Base-by-base conservation (phyloP, 2,113 vertebrate genomes). In the Chiloscyllium plagiosum region DNA sequence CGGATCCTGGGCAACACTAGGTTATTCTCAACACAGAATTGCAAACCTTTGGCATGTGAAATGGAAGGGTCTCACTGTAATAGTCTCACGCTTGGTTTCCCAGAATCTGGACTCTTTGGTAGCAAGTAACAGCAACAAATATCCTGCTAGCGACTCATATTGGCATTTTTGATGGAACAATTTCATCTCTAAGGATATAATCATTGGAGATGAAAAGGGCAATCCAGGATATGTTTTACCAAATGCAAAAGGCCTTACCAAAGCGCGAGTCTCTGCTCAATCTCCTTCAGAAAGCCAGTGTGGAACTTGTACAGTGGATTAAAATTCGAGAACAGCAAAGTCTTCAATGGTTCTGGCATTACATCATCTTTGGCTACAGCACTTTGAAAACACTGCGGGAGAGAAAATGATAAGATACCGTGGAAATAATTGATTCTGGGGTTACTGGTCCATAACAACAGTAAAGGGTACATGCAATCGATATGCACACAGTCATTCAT, bases 281-380 rank as follows among this genome's bases (percentile, higher is more conserved):
- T 98, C 97, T 99, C 99, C 97, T 98, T 99, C 97, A 99, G 98
- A 97, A 99, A 99, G 96, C 97, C 98, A n/a, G 98, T 97, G 96
- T 99, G 99, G 97, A 99, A 99, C 96, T 98, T 99, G 98, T 99
- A 98, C 97, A 99, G 98, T 87, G 99, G 99, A 97, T 99, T 98
- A 3, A 99, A 99, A 97, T 98, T 99, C 69, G 98, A 98, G 97
- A 98, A 98, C 96, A 99, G 96, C 80, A 98, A 97, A 96, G 96
- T 98, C 97, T 97, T 99, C 97, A 99, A 96, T 20, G 98, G 97
- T 93, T 99, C 99, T 0, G 98, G 98, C 97, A 98, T 98, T 66
- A 97, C 97, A 70, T 99, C 99, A 3, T 99, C 98, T 96, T 98
- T 98, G 96, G 96, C 98, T 95, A 98, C 97, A 26, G 98, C 97